Percentiles rank a stretch among this genome's conserved stretches.
Evolutionary conservation across 2,113 vertebrate species (phyloP).

Genomic region (Corvus cornix): DNA sequence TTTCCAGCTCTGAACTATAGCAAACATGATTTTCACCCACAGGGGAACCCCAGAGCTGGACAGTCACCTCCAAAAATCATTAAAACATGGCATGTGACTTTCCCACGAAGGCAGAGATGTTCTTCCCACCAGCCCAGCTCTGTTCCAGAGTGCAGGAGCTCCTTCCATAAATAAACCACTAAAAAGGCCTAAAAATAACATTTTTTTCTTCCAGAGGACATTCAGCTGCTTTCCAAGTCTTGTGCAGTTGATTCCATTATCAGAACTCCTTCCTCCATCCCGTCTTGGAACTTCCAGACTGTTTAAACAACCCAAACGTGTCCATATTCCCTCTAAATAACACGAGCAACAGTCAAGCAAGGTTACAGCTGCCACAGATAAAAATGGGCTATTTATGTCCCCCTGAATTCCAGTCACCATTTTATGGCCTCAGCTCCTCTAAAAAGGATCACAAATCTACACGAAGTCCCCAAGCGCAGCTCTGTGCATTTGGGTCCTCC

Average conservation of each 20-base stretch:
- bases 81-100: fast-evolving
- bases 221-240: background rate
- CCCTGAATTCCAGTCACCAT: background rate
- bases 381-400: conserved; percentile 22
- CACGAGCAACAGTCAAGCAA: background rate
- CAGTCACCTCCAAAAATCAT: background rate
- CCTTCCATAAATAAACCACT: background rate
- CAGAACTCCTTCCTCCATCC: background rate
- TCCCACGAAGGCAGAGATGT: background rate
- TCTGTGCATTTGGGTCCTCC: conserved; percentile 3
- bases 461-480: background rate
- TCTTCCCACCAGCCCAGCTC: background rate
- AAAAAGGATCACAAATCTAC: conserved; percentile 32
- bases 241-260: background rate
- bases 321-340: background rate
- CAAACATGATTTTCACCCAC: background rate
- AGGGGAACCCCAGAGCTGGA: background rate
- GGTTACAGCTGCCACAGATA: conserved; percentile 15
- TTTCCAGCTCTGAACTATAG: background rate
- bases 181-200: background rate
- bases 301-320: background rate
- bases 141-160: background rate
- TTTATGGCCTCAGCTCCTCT: background rate
- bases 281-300: background rate
- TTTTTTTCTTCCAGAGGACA: background rate